phyloP scores from a whole-genome alignment of 2,888 invertebrate genomes.

The Meiosimyza decipiens region DNA sequence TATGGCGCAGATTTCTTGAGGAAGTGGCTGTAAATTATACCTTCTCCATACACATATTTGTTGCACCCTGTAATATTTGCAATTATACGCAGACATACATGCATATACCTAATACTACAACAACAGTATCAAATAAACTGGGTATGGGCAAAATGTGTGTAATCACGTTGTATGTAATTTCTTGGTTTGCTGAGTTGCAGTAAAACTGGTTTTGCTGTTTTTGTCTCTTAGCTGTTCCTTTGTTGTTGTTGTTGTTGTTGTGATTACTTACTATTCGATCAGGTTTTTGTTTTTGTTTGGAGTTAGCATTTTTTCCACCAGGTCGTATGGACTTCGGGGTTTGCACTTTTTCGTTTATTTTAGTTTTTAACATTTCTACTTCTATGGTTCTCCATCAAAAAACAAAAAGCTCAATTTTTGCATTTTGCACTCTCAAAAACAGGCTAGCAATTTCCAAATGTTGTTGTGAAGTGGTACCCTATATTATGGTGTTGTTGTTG shows the following conservation, averaged over 20 bases:
- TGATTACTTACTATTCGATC: neutral
- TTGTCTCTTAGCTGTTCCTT: conserved; percentile 21
- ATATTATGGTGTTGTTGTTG: neutral
- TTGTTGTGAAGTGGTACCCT: conserved; percentile 4
- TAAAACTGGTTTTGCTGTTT: conserved; percentile 54
- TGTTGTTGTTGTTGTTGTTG: conserved; percentile 33
- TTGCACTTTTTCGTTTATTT: conserved; percentile 41
- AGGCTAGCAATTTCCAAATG: conserved; percentile 6
- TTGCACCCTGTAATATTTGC: too few species aligned
- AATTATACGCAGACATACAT: conserved; percentile 9
- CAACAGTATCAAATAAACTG: conserved; percentile 6
- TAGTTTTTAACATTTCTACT: too few species aligned
- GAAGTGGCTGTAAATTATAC: too few species aligned
- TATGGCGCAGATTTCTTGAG: too few species aligned
- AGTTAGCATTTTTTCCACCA: conserved; percentile 46
- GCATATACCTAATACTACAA: neutral
- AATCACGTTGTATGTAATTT: conserved; percentile 56
- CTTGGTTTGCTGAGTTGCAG: conserved; percentile 56
- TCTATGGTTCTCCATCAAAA: too few species aligned
- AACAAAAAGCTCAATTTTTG: too few species aligned
- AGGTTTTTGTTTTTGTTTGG: neutral
- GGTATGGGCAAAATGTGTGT: conserved; percentile 25
- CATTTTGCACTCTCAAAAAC: conserved; percentile 6
- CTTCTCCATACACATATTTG: too few species aligned
- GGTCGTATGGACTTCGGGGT: conserved; percentile 49